Evolutionary conservation across 2,113 vertebrate species (phyloP).

Genomic region (Heterochromis multidens): DNA sequence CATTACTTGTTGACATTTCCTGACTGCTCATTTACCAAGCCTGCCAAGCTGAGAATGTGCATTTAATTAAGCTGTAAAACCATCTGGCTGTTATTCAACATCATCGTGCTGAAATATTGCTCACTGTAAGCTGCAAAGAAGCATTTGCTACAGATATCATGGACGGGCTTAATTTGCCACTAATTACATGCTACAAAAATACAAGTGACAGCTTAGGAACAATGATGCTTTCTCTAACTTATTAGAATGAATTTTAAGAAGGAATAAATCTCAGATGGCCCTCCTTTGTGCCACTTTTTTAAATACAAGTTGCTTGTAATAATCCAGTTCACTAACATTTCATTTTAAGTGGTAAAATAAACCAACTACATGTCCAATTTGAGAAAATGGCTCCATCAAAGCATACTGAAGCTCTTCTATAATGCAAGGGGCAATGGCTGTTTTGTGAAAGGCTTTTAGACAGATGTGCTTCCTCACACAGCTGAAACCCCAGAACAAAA

Average conservation of each 20-base stretch:
- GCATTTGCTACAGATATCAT: background rate
- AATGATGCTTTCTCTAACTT: background rate
- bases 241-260: background rate
- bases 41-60: slow-evolving; percentile 28
- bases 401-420: background rate
- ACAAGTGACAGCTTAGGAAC: background rate
- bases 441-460: background rate
- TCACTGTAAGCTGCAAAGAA: background rate
- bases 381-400: background rate
- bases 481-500: background rate
- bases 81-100: slow-evolving; percentile 36
- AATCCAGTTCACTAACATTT: background rate
- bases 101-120: slow-evolving; percentile 9
- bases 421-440: background rate
- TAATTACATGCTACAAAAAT: slow-evolving; percentile 13
- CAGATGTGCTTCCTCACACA: background rate
- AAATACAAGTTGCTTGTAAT: background rate
- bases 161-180: background rate
- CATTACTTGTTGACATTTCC: slow-evolving; percentile 7
- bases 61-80: slow-evolving; percentile 34
- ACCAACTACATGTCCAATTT: background rate
- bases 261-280: background rate
- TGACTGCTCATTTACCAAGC: slow-evolving; percentile 17
- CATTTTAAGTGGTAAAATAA: background rate
- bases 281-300: background rate